phyloP scores from a whole-genome alignment of 2,797 vertebrate species.

The Gallinago nigripennis region DNA sequence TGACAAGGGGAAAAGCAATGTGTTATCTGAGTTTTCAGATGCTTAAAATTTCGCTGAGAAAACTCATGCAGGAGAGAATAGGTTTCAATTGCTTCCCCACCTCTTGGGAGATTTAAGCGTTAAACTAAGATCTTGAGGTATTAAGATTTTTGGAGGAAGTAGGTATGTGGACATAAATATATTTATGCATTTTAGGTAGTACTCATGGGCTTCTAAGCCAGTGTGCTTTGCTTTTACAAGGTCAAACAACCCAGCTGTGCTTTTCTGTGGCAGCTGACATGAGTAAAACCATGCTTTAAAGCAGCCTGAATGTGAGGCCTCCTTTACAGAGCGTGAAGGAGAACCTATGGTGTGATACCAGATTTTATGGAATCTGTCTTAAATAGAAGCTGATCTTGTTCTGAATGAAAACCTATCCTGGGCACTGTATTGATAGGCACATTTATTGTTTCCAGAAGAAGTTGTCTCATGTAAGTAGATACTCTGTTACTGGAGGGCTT shows the following conservation, averaged over 20 bases:
- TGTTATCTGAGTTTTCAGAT: not conserved
- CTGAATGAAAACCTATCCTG: not conserved
- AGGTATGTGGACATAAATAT: not conserved
- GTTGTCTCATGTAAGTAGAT: slow-evolving; percentile 37
- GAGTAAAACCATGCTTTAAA: not conserved
- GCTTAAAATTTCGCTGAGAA: not conserved
- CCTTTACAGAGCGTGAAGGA: not conserved
- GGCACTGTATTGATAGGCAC: not conserved
- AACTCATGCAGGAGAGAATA: not conserved
- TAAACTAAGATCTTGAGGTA: not conserved
- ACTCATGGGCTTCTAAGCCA: not conserved
- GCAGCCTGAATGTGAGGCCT: not conserved
- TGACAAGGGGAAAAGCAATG: not conserved
- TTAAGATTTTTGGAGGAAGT: not conserved
- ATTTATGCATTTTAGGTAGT: not conserved
- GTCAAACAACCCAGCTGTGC: not conserved
- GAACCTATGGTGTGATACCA: not conserved
- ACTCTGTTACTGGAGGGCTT: not conserved
- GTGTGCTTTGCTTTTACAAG: not conserved
- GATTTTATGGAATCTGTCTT: not conserved
- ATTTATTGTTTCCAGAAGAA: slow-evolving; percentile 65
- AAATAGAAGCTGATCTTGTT: slow-evolving; percentile 7
- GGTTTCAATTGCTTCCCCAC: not conserved
- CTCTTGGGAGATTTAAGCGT: not conserved
- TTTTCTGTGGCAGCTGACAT: not conserved